phyloP scores from a whole-genome alignment of 2,888 invertebrate genomes.

The Luperina nickerlii region DNA sequence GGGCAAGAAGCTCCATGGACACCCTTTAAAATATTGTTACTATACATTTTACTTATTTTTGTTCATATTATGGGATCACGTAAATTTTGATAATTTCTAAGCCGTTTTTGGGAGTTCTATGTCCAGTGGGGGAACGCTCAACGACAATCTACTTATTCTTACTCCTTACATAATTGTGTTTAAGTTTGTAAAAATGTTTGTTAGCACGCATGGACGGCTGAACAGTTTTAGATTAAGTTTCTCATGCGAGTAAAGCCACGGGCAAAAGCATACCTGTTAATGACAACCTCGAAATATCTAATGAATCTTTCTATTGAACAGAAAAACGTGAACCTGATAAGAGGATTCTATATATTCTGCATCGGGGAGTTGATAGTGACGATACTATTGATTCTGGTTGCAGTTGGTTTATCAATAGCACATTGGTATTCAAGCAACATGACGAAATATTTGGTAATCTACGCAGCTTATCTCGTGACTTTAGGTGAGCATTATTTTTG shows the following conservation, averaged over 20 bases:
- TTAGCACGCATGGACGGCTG: too few species aligned
- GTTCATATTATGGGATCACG: too few species aligned
- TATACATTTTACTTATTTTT: too few species aligned
- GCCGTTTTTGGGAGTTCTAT: neutral
- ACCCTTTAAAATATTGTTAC: too few species aligned
- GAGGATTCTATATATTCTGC: constrained; percentile 54
- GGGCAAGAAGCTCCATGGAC: too few species aligned
- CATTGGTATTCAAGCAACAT: neutral
- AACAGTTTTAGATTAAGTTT: neutral
- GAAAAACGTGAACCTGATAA: constrained; percentile 58
- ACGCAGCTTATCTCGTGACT: neutral
- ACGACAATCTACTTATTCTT: neutral
- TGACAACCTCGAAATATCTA: neutral
- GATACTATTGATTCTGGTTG: neutral
- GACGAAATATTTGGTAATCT: neutral
- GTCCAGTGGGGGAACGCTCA: too few species aligned
- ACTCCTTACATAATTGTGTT: neutral
- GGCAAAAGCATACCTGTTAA: neutral
- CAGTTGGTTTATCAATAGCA: neutral
- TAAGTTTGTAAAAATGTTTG: neutral
- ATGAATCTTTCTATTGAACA: constrained; percentile 40
- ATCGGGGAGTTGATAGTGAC: constrained; percentile 25
- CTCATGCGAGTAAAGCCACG: neutral
- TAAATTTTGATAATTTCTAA: too few species aligned
- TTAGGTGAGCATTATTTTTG: constrained; percentile 20